A percentile compares a stretch with the other conserved stretches of the same genome.
phyloP scores from a whole-genome alignment of 2,888 invertebrate genomes.

The Nomada fucata region DNA sequence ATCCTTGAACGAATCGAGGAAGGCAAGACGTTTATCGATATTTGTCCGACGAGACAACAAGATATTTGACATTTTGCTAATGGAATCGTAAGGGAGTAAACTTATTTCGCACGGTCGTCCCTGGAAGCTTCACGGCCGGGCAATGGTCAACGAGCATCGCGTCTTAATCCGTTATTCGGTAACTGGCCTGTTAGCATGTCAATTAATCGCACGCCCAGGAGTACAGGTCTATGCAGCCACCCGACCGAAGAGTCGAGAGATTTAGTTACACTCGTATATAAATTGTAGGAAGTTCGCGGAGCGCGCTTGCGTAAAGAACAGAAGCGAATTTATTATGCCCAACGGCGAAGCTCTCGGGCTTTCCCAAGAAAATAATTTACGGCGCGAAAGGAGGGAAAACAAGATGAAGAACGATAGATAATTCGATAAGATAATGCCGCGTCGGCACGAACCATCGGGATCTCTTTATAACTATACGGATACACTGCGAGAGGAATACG shows the following conservation, averaged over 20 bases:
- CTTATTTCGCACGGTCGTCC: neutral
- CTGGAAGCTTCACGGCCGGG: neutral
- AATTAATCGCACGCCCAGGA: constrained; percentile 36
- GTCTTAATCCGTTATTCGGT: constrained; percentile 16
- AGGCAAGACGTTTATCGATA: no score
- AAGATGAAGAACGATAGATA: constrained; percentile 54
- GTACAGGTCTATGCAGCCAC: neutral
- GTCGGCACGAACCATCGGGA: constrained; percentile 31
- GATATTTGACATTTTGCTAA: no score
- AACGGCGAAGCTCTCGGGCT: constrained; percentile 20
- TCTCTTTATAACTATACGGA: constrained; percentile 40
- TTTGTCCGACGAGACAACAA: no score
- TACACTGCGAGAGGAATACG: constrained; percentile 10
- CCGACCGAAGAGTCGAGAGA: neutral
- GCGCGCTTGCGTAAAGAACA: neutral
- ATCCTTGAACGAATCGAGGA: no score
- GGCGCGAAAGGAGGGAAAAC: constrained; percentile 24
- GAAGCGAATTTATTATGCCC: constrained; percentile 39
- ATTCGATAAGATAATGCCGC: constrained; percentile 60
- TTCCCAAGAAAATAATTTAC: constrained; percentile 52
- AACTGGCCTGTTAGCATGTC: constrained; percentile 23
- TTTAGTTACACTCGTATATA: constrained; percentile 12
- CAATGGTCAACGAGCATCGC: neutral
- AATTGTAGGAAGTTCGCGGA: constrained; percentile 15
- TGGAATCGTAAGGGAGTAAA: neutral